Evolutionary conservation across 2,888 invertebrate genomes (phyloP), one percentile per base, ranked within the genome.

Genomic region (Tinea pellionella): DNA sequence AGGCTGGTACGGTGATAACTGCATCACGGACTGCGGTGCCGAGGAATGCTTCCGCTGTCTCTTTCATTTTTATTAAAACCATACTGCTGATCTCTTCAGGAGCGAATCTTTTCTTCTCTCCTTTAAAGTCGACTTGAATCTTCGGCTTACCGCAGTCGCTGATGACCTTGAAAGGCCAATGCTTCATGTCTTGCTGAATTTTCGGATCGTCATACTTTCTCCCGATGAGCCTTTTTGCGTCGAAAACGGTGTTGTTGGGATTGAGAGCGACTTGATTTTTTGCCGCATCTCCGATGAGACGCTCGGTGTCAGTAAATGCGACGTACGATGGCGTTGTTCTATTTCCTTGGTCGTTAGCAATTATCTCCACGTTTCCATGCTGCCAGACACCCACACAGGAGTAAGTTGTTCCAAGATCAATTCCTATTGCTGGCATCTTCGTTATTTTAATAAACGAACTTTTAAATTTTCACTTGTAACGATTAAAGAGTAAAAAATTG

Each of bases 261-360:
- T 94, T 94, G 86, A 92, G 89, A 37, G 91, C 92, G 24, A 93
- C 93, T 80, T 95, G 95, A 75, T 94, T 94, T 78, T 95, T 95
- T 37, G 95, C 95, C 15, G 94, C 94, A 83, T 96, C 95, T 47
- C 96, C 95, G 67, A 96, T 94, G 41, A 96, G 87, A 58, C 95
- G 88, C 77, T 96, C 95, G 2, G 91, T 92, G 66, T 96, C 95
- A 19, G 94, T 95, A 76, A 96, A 96, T 4, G 94, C 95, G 59
- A 96, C 95, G 79, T 94, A 96, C 64, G 94, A 94, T 56, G 96
- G 95, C 59, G 95, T 96, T 9, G 95, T 95, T 59, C 95, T 87
- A 78, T 96, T 96, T 63, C 95, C 96, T 80, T 95, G 95, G 74
- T 95, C 95, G 74, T 96, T 96, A 61, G 96, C 94, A 72, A 96